Conservation (phyloP, 2,113 vertebrate species). For the Castor canadensis region DNA sequence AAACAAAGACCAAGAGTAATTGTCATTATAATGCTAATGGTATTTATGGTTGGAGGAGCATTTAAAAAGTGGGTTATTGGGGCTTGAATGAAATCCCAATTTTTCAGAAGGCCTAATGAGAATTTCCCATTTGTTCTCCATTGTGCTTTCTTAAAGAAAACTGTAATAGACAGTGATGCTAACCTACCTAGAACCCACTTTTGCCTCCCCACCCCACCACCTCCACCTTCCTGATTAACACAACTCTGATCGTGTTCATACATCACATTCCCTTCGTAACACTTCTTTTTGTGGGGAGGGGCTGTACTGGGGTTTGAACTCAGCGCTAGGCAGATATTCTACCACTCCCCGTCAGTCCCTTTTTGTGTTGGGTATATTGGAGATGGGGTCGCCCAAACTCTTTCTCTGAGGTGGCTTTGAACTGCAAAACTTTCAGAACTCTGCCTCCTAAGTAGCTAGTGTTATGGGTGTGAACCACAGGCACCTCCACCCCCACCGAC, state of each 20-base stretch:
- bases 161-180: neutral
- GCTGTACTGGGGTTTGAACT: no score
- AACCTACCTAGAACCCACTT: neutral
- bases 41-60: neutral
- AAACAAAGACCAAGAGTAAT: neutral
- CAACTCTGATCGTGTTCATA: neutral
- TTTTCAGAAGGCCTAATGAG: neutral
- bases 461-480: no score
- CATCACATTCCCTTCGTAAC: neutral
- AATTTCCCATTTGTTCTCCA: neutral
- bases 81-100: neutral
- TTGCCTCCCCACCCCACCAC: no score
- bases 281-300: no score
- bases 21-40: neutral
- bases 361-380: no score
- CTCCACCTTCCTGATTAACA: neutral
- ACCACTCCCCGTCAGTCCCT: no score
- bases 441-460: no score
- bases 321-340: no score
- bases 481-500: no score
- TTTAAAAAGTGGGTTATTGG: neutral
- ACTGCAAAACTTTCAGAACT: no score
- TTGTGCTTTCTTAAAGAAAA: neutral
- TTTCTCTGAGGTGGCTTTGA: no score
- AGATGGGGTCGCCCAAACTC: no score